These are phyloP conservation scores for Spinus pinus DNA, from an alignment of 2,797 vertebrate genomes.

Conservation along the genomic window DNA sequence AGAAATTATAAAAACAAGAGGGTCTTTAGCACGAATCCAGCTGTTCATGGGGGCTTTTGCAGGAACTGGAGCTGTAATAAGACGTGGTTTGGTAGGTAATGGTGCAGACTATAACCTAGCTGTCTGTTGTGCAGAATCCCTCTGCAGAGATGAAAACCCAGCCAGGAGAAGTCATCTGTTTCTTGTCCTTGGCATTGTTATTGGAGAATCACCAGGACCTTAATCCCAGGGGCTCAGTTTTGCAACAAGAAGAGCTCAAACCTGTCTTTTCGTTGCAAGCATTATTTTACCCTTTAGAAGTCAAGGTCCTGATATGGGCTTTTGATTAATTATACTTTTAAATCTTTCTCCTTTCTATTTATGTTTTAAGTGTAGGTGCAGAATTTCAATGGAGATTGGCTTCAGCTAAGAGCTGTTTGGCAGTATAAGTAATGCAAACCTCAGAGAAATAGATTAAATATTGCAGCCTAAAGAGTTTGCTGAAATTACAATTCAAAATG, in stretches of 20 bases:
- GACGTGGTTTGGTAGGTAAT: fast-evolving
- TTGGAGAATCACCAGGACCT: background rate
- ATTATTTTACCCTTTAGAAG: background rate
- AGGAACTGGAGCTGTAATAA: background rate
- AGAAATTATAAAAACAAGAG: background rate
- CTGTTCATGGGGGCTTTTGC: background rate
- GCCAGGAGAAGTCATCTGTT: background rate
- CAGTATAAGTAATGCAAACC: background rate
- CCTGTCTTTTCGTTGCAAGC: background rate
- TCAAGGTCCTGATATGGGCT: background rate
- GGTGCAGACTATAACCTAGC: background rate
- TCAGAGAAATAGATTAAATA: background rate
- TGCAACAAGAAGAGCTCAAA: background rate
- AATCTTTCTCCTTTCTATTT: slow-evolving; percentile 7
- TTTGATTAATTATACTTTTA: slow-evolving; percentile 19
- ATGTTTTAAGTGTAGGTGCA: background rate
- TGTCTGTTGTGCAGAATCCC: background rate
- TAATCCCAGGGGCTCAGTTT: background rate
- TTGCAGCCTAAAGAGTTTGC: background rate
- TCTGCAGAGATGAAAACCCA: background rate
- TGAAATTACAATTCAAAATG: slow-evolving; percentile 26
- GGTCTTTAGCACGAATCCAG: background rate
- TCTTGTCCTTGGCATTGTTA: background rate
- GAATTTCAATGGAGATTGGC: background rate
- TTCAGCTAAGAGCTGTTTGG: background rate